Percentiles rank a stretch among this genome's conserved stretches.
Evolutionary conservation across 2,797 vertebrate genomes (phyloP).

Genomic region (Pantherophis vulpinus): DNA sequence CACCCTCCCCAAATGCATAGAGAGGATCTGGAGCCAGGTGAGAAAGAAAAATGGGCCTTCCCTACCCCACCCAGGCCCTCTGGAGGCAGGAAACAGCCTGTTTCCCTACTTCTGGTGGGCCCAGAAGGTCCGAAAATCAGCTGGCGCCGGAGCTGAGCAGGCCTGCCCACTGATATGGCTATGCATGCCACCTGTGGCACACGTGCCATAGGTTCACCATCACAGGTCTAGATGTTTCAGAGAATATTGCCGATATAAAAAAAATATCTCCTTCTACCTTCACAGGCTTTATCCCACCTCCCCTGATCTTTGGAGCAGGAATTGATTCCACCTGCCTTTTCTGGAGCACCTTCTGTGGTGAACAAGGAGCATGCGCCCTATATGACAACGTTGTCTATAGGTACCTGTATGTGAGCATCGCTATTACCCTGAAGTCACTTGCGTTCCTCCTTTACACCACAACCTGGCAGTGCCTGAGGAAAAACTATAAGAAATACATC

Average conservation of each 20-base stretch:
- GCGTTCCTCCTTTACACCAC: constrained; percentile 94
- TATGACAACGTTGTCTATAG: constrained; percentile 93
- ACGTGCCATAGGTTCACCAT: background rate
- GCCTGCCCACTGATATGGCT: no score
- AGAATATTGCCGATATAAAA: constrained; percentile 9
- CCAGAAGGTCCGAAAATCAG: no score
- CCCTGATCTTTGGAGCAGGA: constrained; percentile 93
- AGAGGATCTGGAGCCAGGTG: no score
- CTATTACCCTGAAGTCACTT: constrained; percentile 90
- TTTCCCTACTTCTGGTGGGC: no score
- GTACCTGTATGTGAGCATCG: constrained; percentile 93
- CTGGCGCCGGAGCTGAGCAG: no score
- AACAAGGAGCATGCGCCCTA: constrained; percentile 88
- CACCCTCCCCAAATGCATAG: no score
- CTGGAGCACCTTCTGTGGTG: constrained; percentile 93
- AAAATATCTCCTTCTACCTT: constrained; percentile 32
- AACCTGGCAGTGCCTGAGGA: constrained; percentile 93
- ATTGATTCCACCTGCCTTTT: constrained; percentile 98
- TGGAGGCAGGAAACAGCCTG: no score
- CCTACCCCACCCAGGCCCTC: no score
- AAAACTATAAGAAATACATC: constrained; percentile 96
- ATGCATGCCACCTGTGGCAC: no score
- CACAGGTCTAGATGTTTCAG: background rate
- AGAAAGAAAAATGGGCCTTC: no score
- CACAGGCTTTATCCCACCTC: constrained; percentile 96